Evolutionary conservation across 2,888 invertebrate genomes (phyloP).

Genomic region (Germaria angustata): DNA sequence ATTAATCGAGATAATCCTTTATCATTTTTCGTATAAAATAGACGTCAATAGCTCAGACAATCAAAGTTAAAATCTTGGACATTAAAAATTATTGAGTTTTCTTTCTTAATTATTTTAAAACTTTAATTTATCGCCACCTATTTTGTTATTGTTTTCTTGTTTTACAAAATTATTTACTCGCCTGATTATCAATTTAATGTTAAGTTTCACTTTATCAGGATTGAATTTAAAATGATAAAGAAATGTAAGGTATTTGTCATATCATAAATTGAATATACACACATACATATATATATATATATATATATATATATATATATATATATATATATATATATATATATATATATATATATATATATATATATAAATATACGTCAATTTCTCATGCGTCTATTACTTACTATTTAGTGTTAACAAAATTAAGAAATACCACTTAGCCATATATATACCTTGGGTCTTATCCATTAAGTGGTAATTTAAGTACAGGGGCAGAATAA

Average conservation of each 20-base stretch:
- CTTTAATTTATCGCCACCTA: background rate
- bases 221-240: slow-evolving; percentile 14
- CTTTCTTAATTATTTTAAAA: background rate
- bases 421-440: background rate
- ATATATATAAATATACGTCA: too few relatives aligned
- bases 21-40: background rate
- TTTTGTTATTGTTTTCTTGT: background rate
- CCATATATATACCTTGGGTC: background rate
- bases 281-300: background rate
- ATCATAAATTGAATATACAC: background rate
- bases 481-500: background rate
- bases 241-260: background rate
- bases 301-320: background rate
- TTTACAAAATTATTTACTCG: background rate
- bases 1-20: background rate
- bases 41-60: background rate
- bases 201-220: slow-evolving; percentile 4
- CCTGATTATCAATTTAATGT: background rate
- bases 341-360: too few relatives aligned
- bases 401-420: background rate
- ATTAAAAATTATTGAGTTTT: background rate
- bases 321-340: background rate
- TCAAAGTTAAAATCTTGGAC: background rate
- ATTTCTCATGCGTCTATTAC: background rate
- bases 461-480: slow-evolving; percentile 24